phyloP scores from a whole-genome alignment of 2,888 invertebrate species.

The Cyaniris semiargus region DNA sequence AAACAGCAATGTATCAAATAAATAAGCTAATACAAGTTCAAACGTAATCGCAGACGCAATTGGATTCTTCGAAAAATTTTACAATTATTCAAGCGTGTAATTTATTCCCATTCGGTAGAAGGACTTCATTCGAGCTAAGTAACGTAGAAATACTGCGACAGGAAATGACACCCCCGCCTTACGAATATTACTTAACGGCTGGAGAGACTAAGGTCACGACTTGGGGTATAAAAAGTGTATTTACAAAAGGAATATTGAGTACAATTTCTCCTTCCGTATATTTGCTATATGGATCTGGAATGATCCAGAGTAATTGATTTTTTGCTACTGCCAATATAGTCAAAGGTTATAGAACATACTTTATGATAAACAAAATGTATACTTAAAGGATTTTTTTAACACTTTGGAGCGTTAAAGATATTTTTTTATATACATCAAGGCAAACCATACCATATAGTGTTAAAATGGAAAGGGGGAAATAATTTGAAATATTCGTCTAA shows the following conservation, averaged over 20 bases:
- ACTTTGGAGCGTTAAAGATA: too few species aligned
- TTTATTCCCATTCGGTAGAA: constrained; percentile 5
- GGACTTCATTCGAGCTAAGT: background rate
- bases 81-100: background rate
- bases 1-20: background rate
- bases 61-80: background rate
- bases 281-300: background rate
- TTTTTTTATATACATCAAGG: constrained; percentile 4
- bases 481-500: background rate
- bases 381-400: too few species aligned
- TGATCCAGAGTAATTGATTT: background rate
- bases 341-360: background rate
- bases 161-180: constrained; percentile 14
- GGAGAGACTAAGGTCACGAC: constrained; percentile 2
- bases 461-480: constrained; percentile 16
- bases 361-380: too few species aligned
- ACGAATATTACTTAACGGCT: constrained; percentile 7
- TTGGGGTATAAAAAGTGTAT: background rate
- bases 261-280: background rate
- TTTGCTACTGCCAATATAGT: background rate
- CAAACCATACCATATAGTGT: background rate
- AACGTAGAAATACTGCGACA: constrained; percentile 9
- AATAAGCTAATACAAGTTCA: background rate
- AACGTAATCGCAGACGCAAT: background rate
- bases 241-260: background rate